These are phyloP conservation scores for Pantelozetes paolii DNA, from an alignment of 2,888 invertebrate species.

Conservation along the genomic window DNA sequence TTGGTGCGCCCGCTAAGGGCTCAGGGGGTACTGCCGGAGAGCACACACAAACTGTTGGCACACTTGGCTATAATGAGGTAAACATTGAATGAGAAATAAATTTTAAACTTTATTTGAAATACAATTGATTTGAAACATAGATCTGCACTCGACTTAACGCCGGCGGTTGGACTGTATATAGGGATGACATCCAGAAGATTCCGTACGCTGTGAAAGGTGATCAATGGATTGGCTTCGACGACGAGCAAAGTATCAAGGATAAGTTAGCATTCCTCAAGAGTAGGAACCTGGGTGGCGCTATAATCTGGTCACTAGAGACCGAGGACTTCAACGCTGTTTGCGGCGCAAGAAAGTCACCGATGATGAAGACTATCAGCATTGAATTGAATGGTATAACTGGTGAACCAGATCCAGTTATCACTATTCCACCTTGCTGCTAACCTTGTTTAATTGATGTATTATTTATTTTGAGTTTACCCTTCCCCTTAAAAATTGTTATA, in stretches of 20 bases:
- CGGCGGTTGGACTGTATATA: constrained; percentile 54
- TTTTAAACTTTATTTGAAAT: not conserved
- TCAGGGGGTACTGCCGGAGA: constrained; percentile 62
- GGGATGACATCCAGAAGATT: constrained; percentile 90
- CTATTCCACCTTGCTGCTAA: too few relatives aligned
- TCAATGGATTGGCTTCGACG: constrained; percentile 85
- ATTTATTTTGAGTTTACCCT: too few relatives aligned
- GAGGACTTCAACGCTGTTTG: constrained; percentile 81
- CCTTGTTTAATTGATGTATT: too few relatives aligned
- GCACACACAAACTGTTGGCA: constrained; percentile 62
- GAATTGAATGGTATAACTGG: constrained; percentile 21
- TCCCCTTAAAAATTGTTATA: too few relatives aligned
- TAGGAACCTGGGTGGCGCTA: constrained; percentile 79
- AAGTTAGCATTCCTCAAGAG: constrained; percentile 86
- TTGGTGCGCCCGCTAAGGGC: constrained; percentile 61
- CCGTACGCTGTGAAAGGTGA: constrained; percentile 84
- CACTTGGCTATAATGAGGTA: constrained; percentile 73
- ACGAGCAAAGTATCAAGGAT: constrained; percentile 74
- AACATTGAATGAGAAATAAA: not conserved
- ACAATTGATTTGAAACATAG: not conserved
- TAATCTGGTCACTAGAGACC: constrained; percentile 95
- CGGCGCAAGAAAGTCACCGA: constrained; percentile 77
- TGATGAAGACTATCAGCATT: constrained; percentile 51
- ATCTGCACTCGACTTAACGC: not conserved
- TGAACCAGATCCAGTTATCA: not conserved